Evolutionary conservation across 2,113 vertebrate genomes (phyloP), one percentile per base, ranked within the genome.

Genomic region (Psettodes erumei): DNA sequence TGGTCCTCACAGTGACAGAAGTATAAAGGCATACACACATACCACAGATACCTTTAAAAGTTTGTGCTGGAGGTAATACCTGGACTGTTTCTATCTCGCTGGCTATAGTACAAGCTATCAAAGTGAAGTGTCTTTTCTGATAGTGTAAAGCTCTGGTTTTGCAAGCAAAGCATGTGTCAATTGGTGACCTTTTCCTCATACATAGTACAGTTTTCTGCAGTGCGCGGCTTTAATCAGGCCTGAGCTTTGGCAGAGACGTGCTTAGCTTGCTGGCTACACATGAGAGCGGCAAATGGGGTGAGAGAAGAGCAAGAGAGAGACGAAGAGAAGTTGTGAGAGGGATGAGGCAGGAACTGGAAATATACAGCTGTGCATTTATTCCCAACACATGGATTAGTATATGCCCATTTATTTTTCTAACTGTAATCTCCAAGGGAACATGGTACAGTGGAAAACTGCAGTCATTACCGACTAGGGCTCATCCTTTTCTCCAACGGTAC

Each of bases 161-260:
- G 86, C 71, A 86, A 86, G 71, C 69, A 19, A 78, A 87, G 75
- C 85, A 73, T 79, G 73, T 77, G 84, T 87, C 82, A 86, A 81
- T 77, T 56, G 32, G 58, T 78, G 85, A 88, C 82, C 80, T 89
- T 89, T 88, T 73, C 75, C 71, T 81, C 76, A 63, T 71, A 19
- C 77, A 76, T 63, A 56, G 75, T 81, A 62, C 43, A 66, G 75
- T 79, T 74, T 91, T 68, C 75, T 71, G 75, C 83, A 85, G 69
- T 72, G 59, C 60, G 67, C 63, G 47, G 71, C 78, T 88, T 84
- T 84, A 88, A 89, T 88, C 88, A 84, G 77, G 27, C 76, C 50
- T 53, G 4, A 16, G 69, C 74, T 77, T 70, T 50, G n/a, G 60
- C 4, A 6, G 64, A 69, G 75, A 85, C 58, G 43, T 79, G 75